Evolutionary conservation across 2,888 invertebrate species (phyloP).

Genomic region (Apantesis nais): DNA sequence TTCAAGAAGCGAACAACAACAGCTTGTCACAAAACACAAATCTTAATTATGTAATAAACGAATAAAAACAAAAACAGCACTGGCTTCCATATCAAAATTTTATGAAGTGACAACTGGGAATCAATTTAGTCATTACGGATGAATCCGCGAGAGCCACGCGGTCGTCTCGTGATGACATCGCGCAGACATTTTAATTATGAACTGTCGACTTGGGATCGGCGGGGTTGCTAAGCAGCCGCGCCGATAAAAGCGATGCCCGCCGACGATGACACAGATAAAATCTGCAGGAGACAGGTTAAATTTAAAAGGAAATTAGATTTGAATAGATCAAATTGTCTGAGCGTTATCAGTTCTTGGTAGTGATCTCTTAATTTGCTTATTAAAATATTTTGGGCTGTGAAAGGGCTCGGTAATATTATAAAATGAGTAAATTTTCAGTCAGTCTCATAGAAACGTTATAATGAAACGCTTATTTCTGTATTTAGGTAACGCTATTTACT

Average conservation of each 20-base stretch:
- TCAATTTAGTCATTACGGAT: constrained; percentile 78
- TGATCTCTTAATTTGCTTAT: constrained; percentile 55
- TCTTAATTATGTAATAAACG: constrained; percentile 22
- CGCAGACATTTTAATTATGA: constrained; percentile 83
- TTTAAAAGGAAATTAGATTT: constrained; percentile 79
- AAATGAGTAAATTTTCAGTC: constrained; percentile 33
- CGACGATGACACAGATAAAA: constrained; percentile 76
- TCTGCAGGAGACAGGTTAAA: constrained; percentile 76
- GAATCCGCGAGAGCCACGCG: constrained; percentile 59
- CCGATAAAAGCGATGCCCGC: constrained; percentile 73
- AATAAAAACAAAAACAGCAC: constrained; percentile 44
- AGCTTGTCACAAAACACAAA: not conserved
- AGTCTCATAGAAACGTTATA: constrained; percentile 25
- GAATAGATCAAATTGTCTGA: constrained; percentile 72
- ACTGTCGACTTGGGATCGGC: constrained; percentile 72
- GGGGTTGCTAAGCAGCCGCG: constrained; percentile 58
- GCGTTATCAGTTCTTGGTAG: constrained; percentile 52
- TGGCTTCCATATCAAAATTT: constrained; percentile 64
- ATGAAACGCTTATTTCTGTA: constrained; percentile 30
- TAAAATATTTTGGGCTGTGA: constrained; percentile 30
- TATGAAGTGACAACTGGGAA: constrained; percentile 67
- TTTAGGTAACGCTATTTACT: constrained; percentile 34
- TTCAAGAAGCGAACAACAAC: not conserved
- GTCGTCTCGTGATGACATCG: constrained; percentile 70
- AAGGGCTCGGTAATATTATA: constrained; percentile 31